Evolutionary conservation across 2,113 vertebrate genomes (phyloP).

Genomic region (Varanus komodoensis): DNA sequence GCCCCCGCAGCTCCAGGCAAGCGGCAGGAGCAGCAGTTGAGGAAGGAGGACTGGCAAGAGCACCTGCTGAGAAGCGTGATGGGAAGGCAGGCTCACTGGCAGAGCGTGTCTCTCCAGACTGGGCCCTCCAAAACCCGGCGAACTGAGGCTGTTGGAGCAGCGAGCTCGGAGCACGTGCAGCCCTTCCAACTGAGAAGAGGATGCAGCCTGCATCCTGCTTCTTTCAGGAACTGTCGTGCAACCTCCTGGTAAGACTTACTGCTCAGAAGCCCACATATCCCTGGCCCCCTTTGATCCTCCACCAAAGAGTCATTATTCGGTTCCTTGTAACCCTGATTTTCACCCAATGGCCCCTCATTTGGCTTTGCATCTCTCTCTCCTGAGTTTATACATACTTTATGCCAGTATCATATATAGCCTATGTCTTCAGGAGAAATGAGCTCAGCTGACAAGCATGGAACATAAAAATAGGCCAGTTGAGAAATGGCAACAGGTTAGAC

Average conservation of each 20-base stretch:
- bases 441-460: neutral
- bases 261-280: neutral
- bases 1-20: too few species aligned
- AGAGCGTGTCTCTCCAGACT: too few species aligned
- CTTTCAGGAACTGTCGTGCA: neutral
- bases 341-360: too few species aligned
- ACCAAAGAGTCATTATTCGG: neutral
- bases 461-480: neutral
- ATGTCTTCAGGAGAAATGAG: neutral
- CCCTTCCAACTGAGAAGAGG: too few species aligned
- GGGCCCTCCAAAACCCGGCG: too few species aligned
- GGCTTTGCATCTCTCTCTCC: too few species aligned
- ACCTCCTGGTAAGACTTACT: neutral
- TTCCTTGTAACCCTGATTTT: neutral
- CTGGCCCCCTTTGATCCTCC: too few species aligned
- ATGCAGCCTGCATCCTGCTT: neutral
- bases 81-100: too few species aligned
- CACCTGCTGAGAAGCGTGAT: too few species aligned
- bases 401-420: accelerated
- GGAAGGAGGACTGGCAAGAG: neutral
- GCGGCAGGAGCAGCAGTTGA: too few species aligned
- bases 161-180: neutral
- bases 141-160: neutral
- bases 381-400: neutral
- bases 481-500: slow-evolving; percentile 38